Evolutionary conservation across 1,140 invertebrate genomes (phyloP).

Genomic region (Heterodera schachtii): DNA sequence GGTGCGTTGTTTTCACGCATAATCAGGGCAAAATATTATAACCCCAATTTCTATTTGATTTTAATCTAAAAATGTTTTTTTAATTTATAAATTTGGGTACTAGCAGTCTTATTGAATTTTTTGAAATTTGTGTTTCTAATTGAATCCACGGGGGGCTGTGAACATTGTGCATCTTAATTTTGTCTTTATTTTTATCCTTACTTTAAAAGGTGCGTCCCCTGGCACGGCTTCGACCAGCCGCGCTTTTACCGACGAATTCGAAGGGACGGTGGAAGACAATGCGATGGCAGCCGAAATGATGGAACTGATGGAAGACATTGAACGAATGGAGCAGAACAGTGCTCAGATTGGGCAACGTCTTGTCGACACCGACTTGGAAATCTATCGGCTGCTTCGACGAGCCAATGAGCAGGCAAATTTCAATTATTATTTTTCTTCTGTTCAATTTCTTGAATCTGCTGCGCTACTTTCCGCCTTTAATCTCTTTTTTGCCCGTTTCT

Average conservation of each 20-base stretch:
- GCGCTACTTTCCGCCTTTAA: no score
- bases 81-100: conserved; percentile 10
- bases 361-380: conserved; percentile 1
- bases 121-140: not conserved
- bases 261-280: not conserved
- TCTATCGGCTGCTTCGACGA: not conserved
- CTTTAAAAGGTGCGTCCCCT: not conserved
- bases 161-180: no score
- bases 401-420: conserved; percentile 5
- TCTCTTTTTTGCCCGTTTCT: no score
- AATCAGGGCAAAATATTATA: not conserved
- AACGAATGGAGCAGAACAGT: conserved; percentile 27
- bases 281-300: conserved; percentile 27
- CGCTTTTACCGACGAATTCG: not conserved
- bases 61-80: no score
- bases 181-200: no score
- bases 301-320: conserved; percentile 40
- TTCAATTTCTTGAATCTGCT: no score
- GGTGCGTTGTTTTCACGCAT: no score
- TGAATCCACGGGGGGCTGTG: no score
- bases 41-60: no score
- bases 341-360: conserved; percentile 20
- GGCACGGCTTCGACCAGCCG: not conserved
- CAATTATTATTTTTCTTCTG: not conserved
- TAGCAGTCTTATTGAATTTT: not conserved